These are phyloP conservation scores for Oncorhynchus keta DNA, from an alignment of 2,113 vertebrate genomes.

Conservation along the genomic window DNA sequence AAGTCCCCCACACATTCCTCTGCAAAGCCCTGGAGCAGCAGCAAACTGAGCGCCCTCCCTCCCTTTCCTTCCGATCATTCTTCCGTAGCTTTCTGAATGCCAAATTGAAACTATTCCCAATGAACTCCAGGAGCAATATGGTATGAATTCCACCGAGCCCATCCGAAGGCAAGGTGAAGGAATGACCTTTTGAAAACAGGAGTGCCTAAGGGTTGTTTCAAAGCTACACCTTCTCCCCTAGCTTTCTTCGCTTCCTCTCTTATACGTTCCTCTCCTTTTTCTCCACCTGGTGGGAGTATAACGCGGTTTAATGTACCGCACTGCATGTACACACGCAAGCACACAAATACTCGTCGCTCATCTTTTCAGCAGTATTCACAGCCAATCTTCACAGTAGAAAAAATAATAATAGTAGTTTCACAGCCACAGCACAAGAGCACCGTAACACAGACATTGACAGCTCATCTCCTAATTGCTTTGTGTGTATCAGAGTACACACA, in stretches of 20 bases:
- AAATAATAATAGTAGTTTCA: slow-evolving; percentile 30
- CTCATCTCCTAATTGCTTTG: slow-evolving; percentile 14
- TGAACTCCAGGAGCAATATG: too few relatives aligned
- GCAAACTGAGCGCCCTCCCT: too few relatives aligned
- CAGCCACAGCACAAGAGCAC: background rate
- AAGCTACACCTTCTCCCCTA: background rate
- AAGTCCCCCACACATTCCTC: background rate
- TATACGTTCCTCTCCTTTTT: background rate
- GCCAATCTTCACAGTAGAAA: slow-evolving; percentile 63
- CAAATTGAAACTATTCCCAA: too few relatives aligned
- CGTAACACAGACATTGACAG: background rate
- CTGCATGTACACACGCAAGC: background rate
- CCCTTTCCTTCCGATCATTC: background rate
- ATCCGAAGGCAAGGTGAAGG: background rate
- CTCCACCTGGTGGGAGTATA: slow-evolving; percentile 14
- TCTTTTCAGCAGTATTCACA: slow-evolving; percentile 30
- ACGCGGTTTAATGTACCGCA: background rate
- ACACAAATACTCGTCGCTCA: background rate
- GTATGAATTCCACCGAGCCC: too few relatives aligned
- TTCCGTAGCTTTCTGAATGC: background rate
- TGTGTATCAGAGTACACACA: slow-evolving; percentile 11
- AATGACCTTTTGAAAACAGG: slow-evolving; percentile 14
- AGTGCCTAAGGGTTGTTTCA: background rate
- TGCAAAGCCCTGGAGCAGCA: background rate
- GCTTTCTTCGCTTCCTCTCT: background rate